phyloP scores from a whole-genome alignment of 2,888 invertebrate species.

The Arge pagana region DNA sequence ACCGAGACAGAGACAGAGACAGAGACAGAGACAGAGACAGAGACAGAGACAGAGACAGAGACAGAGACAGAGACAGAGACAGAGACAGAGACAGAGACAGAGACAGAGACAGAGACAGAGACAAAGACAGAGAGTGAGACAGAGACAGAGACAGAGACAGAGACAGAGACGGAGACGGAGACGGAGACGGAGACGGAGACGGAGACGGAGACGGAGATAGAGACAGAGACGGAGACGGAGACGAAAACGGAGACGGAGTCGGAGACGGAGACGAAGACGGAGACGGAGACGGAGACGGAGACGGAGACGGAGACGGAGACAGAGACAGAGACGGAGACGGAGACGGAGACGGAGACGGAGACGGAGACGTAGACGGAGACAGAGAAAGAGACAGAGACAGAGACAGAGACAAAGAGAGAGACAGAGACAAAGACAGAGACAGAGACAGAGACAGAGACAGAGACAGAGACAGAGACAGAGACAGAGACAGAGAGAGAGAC shows the following conservation, averaged over 20 bases:
- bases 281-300: neutral
- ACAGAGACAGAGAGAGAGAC: neutral
- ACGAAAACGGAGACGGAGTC: too few relatives aligned
- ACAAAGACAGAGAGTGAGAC: too few relatives aligned
- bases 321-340: neutral
- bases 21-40: neutral
- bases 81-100: slow-evolving; percentile 13
- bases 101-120: slow-evolving; percentile 4
- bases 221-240: too few relatives aligned
- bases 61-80: neutral
- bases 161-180: neutral
- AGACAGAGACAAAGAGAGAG: too few relatives aligned
- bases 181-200: neutral
- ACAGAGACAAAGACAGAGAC: too few relatives aligned
- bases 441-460: neutral
- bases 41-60: neutral
- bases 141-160: slow-evolving; percentile 8
- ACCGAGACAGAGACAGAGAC: neutral
- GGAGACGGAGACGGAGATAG: neutral
- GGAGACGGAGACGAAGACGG: too few relatives aligned
- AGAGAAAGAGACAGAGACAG: too few relatives aligned
- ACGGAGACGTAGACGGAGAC: neutral
- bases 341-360: neutral
- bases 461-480: neutral
- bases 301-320: too few relatives aligned